These are phyloP conservation scores for Euphonia xanthogaster DNA, from an alignment of 2,797 vertebrate genomes.

Conservation along the genomic window DNA sequence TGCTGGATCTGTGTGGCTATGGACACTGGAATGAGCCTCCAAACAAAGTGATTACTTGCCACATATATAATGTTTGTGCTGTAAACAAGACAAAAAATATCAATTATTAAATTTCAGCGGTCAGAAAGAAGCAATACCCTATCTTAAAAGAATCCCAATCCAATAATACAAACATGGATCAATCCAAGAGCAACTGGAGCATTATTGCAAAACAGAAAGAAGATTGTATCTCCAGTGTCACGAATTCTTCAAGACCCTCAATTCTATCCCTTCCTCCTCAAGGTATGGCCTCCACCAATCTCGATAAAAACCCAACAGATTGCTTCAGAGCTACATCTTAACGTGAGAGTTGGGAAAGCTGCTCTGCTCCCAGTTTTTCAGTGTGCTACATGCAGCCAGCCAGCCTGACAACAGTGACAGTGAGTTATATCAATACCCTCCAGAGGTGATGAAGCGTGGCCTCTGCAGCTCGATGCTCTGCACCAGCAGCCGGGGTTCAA, in stretches of 20 bases:
- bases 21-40: conserved; percentile 95
- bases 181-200: neutral
- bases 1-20: conserved; percentile 97
- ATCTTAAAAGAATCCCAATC: neutral
- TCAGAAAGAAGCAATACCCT: neutral
- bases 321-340: neutral
- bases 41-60: conserved; percentile 99
- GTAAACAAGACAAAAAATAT: conserved; percentile 1
- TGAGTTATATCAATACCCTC: conserved; percentile 78
- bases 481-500: conserved; percentile 93
- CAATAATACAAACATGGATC: neutral
- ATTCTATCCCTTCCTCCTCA: neutral
- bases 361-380: neutral
- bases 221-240: neutral
- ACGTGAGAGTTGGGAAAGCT: neutral
- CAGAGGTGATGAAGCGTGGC: conserved; percentile 94
- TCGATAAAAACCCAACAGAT: neutral
- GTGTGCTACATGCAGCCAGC: neutral
- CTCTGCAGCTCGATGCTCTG: conserved; percentile 97
- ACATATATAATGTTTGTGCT: conserved; percentile 95
- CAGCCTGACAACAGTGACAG: neutral
- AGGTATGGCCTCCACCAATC: neutral
- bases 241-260: neutral
- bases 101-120: neutral
- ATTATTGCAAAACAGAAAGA: neutral